Conservation (phyloP, 35 echinoderm and acorn worm genomes). For the Ptychodera flava region DNA sequence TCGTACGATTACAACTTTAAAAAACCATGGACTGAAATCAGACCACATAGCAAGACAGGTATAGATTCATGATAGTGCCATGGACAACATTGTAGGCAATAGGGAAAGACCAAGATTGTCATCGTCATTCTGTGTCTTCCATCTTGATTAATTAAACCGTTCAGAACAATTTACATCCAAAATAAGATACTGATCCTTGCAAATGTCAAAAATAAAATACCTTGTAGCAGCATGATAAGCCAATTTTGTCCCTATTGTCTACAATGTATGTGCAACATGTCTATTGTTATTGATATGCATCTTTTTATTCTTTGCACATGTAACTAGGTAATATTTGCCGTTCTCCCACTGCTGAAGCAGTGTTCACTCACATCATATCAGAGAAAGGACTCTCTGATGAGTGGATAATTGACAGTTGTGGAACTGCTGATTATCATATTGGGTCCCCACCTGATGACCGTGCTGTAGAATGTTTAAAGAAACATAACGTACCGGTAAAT, state of each 20-base stretch:
- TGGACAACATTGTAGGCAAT: background rate
- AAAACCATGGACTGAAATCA: background rate
- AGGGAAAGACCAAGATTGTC: background rate
- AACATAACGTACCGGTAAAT: constrained; percentile 12
- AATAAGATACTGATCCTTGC: background rate
- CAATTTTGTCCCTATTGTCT: background rate
- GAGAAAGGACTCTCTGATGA: constrained; percentile 14
- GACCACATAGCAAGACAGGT: constrained; percentile 46
- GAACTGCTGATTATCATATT: constrained; percentile 79
- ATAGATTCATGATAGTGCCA: too few species aligned
- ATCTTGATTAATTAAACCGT: background rate
- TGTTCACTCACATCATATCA: constrained; percentile 33
- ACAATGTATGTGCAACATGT: too few species aligned
- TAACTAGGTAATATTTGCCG: constrained; percentile 82
- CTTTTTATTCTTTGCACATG: too few species aligned
- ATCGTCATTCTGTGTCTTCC: background rate
- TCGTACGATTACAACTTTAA: background rate
- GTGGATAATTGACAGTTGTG: constrained; percentile 77
- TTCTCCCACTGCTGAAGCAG: constrained; percentile 44
- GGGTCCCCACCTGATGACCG: constrained; percentile 51
- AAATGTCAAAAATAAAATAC: background rate
- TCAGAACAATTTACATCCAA: background rate
- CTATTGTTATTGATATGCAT: too few species aligned
- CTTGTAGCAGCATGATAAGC: background rate
- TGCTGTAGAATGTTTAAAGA: constrained; percentile 44